Percentiles rank a stretch among this genome's conserved stretches.
Evolutionary conservation across 2,888 invertebrate species (phyloP).

Genomic region (Epinotia demarniana): DNA sequence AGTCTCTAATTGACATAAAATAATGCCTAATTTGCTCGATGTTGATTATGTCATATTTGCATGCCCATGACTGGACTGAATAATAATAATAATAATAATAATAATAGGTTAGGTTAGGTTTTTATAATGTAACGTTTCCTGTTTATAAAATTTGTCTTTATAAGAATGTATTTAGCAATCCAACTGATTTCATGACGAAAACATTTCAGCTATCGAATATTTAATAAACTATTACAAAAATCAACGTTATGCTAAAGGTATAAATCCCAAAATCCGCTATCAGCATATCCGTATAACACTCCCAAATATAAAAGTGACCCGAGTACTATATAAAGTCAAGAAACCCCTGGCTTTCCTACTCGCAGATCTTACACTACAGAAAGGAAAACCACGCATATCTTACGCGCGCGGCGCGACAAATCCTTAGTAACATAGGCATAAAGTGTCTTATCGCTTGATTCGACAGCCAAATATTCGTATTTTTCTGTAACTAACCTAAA

Average conservation of each 20-base stretch:
- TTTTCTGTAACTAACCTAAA: neutral
- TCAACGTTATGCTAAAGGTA: neutral
- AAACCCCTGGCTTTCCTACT: neutral
- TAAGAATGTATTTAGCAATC: too few species aligned
- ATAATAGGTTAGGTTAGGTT: too few species aligned
- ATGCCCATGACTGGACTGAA: too few species aligned
- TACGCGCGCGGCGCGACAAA: neutral
- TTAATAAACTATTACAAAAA: neutral
- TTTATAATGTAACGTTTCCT: too few species aligned
- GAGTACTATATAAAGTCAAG: conserved; percentile 9
- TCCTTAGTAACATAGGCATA: neutral
- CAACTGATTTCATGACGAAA: too few species aligned
- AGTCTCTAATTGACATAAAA: too few species aligned
- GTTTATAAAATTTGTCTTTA: too few species aligned
- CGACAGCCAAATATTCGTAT: neutral
- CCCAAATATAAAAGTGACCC: conserved; percentile 12
- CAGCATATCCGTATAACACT: neutral
- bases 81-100: too few species aligned
- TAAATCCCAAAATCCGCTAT: neutral
- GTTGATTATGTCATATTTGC: too few species aligned
- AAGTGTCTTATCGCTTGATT: neutral
- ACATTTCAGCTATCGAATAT: too few species aligned
- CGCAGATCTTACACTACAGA: conserved; percentile 14
- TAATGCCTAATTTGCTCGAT: too few species aligned
- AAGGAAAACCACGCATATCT: conserved; percentile 4